A percentile compares a stretch with the other conserved stretches of the same genome.
Evolutionary conservation across 2,113 vertebrate species (phyloP).

Genomic region (Syngnathoides biaculeatus): DNA sequence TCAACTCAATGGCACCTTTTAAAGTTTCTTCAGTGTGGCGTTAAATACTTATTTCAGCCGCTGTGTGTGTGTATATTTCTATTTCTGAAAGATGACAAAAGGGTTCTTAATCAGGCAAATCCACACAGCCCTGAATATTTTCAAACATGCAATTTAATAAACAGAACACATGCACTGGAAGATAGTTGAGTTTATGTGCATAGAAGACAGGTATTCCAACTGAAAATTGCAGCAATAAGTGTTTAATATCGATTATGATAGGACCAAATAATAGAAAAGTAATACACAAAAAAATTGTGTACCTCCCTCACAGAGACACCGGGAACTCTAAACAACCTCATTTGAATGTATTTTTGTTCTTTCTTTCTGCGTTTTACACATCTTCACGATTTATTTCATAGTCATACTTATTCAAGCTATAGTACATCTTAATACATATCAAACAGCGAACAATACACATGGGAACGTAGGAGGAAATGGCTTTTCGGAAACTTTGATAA

Average conservation of each 20-base stretch:
- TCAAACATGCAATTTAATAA: not conserved
- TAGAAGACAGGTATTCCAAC: not conserved
- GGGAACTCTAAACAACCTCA: constrained; percentile 35
- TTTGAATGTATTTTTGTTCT: constrained; percentile 41
- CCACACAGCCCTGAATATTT: not conserved
- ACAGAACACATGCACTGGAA: not conserved
- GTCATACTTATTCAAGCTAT: constrained; percentile 55
- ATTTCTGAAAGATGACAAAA: not conserved
- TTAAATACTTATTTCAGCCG: no score
- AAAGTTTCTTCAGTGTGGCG: no score
- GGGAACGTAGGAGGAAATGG: constrained; percentile 22
- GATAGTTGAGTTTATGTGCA: not conserved
- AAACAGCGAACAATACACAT: constrained; percentile 52
- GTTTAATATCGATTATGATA: constrained; percentile 70
- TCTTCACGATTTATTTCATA: constrained; percentile 45
- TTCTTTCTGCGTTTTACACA: constrained; percentile 44
- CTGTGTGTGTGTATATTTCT: not conserved
- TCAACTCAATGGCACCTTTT: no score
- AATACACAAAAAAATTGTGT: constrained; percentile 64
- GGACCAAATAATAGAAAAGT: constrained; percentile 72
- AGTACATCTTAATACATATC: constrained; percentile 67
- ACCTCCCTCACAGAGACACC: constrained; percentile 44
- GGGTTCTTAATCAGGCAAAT: not conserved
- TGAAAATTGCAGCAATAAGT: constrained; percentile 61
- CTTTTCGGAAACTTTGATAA: constrained; percentile 53